Base-by-base conservation (phyloP, 2,113 vertebrate genomes). In the Amazona vittata region DNA sequence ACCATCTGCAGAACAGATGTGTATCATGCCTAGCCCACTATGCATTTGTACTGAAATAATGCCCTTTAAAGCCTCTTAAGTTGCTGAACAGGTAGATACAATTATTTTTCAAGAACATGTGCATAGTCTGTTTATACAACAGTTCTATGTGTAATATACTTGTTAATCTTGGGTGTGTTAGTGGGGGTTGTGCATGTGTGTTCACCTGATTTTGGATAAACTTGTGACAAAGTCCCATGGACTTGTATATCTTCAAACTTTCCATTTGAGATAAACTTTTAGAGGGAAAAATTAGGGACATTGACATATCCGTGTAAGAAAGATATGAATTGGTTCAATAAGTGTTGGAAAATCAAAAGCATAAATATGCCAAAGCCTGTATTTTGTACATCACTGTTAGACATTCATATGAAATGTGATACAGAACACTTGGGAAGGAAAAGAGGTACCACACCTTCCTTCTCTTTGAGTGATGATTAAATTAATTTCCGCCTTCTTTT, bases 111-210 rank as follows among this genome's bases (percentile, higher is more conserved):
- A 9, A 41, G n/a, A 57, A 15, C 2, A 4, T 52, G 15, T 18
- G 9, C 33, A 5, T 70, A 44, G 57, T 24, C 15, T 13, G 21
- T 67, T 57, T 78, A 68, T 11, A 19, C 9, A 67, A 19, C 18
- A 69, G 19, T 69, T 67, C 3, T 80, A 0, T 14, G 25, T 50
- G 22, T 47, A 52, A 71, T 68, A 13, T 1, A 4, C 1, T 49
- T 62, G 39, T 57, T 83, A 60, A 62, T 70, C 31, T 43, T 55
- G 21, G 4, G 10, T 55, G 22, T 86, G 12, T 60, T 89, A 0
- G 0, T 43, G 14, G 41, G 28, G 7, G 1, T 47, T 47, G 7
- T 65, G 37, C 3, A 2, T 59, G 5, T 74, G 2, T 77, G 10
- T 70, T 52, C 47, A 50, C 8, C 3, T 53, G n/a, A 43, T 60